Conservation (phyloP, 2,113 vertebrate species). For the Aleadryas rufinucha region DNA sequence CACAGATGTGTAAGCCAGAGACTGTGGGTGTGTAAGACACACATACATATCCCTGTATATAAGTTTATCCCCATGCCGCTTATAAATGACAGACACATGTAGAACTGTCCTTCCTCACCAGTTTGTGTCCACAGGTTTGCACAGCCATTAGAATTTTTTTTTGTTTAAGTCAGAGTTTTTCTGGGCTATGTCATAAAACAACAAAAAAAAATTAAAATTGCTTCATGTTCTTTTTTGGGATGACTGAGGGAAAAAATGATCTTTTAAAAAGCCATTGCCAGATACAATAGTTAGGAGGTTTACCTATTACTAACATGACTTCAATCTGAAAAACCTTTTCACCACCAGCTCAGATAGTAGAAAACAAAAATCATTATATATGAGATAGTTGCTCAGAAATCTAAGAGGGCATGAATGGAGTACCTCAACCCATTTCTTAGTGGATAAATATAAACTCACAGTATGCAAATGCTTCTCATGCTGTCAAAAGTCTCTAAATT, state of each 20-base stretch:
- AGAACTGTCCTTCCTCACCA: background rate
- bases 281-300: background rate
- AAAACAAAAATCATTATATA: background rate
- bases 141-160: background rate
- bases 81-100: background rate
- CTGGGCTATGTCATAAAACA: background rate
- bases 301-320: background rate
- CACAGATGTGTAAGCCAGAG: background rate
- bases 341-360: background rate
- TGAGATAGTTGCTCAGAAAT: background rate
- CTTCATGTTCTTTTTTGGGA: background rate
- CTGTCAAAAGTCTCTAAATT: background rate
- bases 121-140: background rate
- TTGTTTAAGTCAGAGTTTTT: background rate
- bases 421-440: background rate
- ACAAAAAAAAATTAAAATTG: background rate
- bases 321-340: background rate
- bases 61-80: background rate
- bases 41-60: fast-evolving
- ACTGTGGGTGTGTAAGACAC: background rate
- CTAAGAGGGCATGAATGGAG: background rate
- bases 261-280: background rate
- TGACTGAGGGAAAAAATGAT: background rate
- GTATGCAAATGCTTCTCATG: background rate
- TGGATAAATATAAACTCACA: constrained; percentile 3